These are phyloP conservation scores for Saguinus imperator DNA, from an alignment of 2,113 vertebrate species.

Conservation along the genomic window DNA sequence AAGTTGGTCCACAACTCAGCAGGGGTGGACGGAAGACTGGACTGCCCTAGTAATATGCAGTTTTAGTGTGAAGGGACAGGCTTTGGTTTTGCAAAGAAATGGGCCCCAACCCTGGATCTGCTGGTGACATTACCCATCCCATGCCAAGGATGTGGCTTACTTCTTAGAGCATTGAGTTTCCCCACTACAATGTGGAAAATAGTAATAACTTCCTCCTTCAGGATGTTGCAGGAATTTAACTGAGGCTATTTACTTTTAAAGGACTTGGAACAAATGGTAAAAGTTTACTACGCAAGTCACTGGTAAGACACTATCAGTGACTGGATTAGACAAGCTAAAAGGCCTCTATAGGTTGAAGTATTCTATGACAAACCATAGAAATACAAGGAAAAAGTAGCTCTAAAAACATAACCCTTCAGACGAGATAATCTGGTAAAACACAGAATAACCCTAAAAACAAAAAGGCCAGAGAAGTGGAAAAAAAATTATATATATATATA, in stretches of 20 bases:
- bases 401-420: not conserved
- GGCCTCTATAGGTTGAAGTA: not conserved
- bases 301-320: not conserved
- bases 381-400: not conserved
- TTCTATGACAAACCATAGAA: not conserved
- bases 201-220: not conserved
- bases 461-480: not conserved
- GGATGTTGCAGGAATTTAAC: not conserved
- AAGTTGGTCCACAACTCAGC: not conserved
- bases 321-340: not conserved
- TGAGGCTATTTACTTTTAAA: not conserved
- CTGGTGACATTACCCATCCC: not conserved
- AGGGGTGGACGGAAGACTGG: not conserved
- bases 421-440: not conserved
- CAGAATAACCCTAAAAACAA: not conserved
- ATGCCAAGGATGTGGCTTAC: not conserved
- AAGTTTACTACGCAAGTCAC: not conserved
- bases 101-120: not conserved
- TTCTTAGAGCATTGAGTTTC: not conserved
- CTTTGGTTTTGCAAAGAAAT: not conserved
- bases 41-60: not conserved
- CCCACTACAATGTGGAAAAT: not conserved
- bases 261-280: not conserved
- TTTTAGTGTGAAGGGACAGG: not conserved
- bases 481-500: not conserved